A percentile compares a stretch with the other conserved stretches of the same genome.
These are phyloP conservation scores for Rhizomys pruinosus DNA, from an alignment of 2,113 vertebrate genomes.

Conservation along the genomic window DNA sequence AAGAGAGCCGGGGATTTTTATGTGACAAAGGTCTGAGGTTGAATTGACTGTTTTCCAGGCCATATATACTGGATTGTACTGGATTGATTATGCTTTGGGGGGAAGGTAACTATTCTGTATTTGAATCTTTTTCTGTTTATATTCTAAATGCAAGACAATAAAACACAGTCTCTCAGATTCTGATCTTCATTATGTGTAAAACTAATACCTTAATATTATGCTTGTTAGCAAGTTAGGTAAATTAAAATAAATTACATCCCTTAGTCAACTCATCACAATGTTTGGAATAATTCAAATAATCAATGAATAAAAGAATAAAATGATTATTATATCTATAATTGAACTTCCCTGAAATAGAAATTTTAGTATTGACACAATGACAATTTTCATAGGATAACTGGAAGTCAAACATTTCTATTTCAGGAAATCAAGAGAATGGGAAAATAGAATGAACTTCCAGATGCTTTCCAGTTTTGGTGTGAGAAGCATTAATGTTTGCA, in stretches of 20 bases:
- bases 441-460: constrained; percentile 28
- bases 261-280: not conserved
- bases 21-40: not conserved
- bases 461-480: not conserved
- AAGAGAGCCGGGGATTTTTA: constrained; percentile 1
- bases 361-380: not conserved
- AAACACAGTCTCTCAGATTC: not conserved
- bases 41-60: constrained; percentile 17
- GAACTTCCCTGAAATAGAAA: constrained; percentile 10
- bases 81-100: not conserved
- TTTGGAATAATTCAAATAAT: not conserved
- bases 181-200: not conserved
- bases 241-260: constrained; percentile 6
- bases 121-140: not conserved
- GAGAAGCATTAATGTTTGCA: not conserved
- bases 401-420: constrained; percentile 25
- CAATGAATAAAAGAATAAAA: not conserved
- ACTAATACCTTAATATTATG: not conserved
- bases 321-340: not conserved
- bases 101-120: not conserved
- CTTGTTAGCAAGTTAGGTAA: not conserved
- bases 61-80: too few species aligned
- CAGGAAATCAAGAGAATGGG: not conserved
- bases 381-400: constrained; percentile 4
- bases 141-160: not conserved